Conservation (phyloP, 2,797 vertebrate species). For the Dromococcyx pavoninus region DNA sequence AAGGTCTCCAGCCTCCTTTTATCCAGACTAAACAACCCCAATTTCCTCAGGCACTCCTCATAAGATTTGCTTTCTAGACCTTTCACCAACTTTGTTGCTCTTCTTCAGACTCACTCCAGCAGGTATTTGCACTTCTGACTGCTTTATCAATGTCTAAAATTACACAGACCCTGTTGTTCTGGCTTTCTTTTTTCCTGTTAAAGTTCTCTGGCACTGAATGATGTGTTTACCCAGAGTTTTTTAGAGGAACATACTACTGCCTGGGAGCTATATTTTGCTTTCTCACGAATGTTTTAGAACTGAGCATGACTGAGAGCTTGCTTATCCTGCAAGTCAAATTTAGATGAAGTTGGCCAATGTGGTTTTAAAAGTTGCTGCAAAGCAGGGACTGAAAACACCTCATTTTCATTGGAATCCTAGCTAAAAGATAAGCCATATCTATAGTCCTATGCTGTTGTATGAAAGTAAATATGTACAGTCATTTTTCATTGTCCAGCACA, state of each 20-base stretch:
- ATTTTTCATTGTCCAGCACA: neutral
- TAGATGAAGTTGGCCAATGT: neutral
- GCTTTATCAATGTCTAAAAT: neutral
- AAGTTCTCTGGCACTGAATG: neutral
- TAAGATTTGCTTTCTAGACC: neutral
- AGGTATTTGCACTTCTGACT: neutral
- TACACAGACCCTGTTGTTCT: neutral
- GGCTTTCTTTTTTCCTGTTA: neutral
- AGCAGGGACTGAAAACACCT: neutral
- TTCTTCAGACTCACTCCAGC: rapidly evolving
- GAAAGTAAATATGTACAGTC: neutral
- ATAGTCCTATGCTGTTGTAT: neutral
- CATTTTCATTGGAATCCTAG: neutral
- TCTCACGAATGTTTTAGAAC: neutral
- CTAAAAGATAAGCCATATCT: neutral
- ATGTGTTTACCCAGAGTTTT: neutral
- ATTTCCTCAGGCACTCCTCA: neutral
- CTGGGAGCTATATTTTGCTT: neutral
- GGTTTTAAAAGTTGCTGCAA: neutral
- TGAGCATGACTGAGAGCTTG: neutral
- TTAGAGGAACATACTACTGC: neutral
- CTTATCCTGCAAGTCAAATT: neutral
- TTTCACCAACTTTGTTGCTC: neutral
- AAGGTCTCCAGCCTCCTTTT: neutral
- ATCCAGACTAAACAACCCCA: rapidly evolving